These are phyloP conservation scores for Mythimna pallens DNA, from an alignment of 2,888 invertebrate genomes.

Conservation along the genomic window DNA sequence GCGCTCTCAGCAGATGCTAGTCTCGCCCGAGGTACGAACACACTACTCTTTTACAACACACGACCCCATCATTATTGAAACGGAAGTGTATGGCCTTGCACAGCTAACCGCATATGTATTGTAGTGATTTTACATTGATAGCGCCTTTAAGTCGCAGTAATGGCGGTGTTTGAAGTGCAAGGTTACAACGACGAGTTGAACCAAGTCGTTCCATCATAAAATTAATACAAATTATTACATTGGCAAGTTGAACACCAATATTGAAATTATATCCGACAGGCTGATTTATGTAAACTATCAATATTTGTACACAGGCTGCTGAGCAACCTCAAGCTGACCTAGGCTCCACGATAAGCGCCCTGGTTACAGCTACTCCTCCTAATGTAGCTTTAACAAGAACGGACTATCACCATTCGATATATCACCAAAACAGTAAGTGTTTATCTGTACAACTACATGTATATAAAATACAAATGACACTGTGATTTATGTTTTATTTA, in stretches of 20 bases:
- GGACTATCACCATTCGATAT: constrained; percentile 86
- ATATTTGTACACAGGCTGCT: constrained; percentile 81
- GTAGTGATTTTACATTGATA: not conserved
- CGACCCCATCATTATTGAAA: constrained; percentile 66
- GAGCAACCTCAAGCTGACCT: constrained; percentile 93
- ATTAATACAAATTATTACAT: not conserved
- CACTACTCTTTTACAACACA: not conserved
- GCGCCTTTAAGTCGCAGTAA: not conserved
- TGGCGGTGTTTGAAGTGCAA: not conserved
- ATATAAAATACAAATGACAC: not conserved
- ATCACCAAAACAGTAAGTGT: constrained; percentile 83
- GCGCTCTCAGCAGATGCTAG: constrained; percentile 95
- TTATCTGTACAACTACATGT: not conserved
- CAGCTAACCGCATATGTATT: no score
- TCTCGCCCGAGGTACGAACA: constrained; percentile 87
- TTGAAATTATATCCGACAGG: not conserved
- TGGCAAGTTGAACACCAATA: no score
- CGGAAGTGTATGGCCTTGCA: constrained; percentile 64
- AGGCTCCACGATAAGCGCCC: constrained; percentile 94
- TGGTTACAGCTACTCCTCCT: constrained; percentile 96
- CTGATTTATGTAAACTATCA: not conserved
- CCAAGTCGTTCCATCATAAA: not conserved
- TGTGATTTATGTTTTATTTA: constrained; percentile 5
- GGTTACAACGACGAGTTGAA: not conserved
- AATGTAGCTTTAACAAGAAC: constrained; percentile 96